Percentiles rank a stretch among this genome's conserved stretches.
phyloP scores from a whole-genome alignment of 2,888 invertebrate genomes.

The Beris chalybata region DNA sequence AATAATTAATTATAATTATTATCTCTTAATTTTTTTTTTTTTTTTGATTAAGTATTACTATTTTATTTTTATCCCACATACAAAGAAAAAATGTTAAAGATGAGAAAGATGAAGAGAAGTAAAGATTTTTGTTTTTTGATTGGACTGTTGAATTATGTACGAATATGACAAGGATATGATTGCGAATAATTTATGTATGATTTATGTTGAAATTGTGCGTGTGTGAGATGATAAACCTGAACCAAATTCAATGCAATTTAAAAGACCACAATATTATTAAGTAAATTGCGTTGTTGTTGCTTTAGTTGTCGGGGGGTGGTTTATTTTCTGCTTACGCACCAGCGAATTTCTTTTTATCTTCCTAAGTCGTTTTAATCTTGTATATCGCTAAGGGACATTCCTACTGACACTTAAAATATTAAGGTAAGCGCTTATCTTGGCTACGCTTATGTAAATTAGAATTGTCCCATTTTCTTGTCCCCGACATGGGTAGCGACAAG shows the following conservation, averaged over 20 bases:
- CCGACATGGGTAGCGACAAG: slow-evolving; percentile 13
- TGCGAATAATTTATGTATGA: too few relatives aligned
- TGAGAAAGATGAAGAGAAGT: too few relatives aligned
- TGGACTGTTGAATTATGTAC: too few relatives aligned
- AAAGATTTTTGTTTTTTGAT: too few relatives aligned
- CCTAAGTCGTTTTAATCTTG: slow-evolving; percentile 30
- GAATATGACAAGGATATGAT: too few relatives aligned
- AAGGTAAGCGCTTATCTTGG: slow-evolving; percentile 32
- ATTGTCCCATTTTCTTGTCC: slow-evolving; percentile 30
- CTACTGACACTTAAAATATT: slow-evolving; percentile 33
- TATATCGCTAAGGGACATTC: slow-evolving; percentile 31
- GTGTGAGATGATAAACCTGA: too few relatives aligned
- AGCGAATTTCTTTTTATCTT: slow-evolving; percentile 29
- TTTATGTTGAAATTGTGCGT: too few relatives aligned
- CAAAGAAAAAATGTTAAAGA: slow-evolving; percentile 3
- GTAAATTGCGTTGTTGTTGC: too few relatives aligned
- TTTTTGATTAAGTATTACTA: slow-evolving; percentile 38
- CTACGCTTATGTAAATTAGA: slow-evolving; percentile 31
- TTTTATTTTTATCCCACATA: slow-evolving; percentile 41
- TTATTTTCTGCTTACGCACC: slow-evolving; percentile 15
- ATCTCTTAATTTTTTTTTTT: slow-evolving; percentile 46
- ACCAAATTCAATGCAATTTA: too few relatives aligned
- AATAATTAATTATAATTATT: slow-evolving; percentile 7
- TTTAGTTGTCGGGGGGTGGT: too few relatives aligned
- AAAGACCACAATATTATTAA: too few relatives aligned